Conservation (phyloP, 2,113 vertebrate genomes). For the Pteronura brasiliensis region DNA sequence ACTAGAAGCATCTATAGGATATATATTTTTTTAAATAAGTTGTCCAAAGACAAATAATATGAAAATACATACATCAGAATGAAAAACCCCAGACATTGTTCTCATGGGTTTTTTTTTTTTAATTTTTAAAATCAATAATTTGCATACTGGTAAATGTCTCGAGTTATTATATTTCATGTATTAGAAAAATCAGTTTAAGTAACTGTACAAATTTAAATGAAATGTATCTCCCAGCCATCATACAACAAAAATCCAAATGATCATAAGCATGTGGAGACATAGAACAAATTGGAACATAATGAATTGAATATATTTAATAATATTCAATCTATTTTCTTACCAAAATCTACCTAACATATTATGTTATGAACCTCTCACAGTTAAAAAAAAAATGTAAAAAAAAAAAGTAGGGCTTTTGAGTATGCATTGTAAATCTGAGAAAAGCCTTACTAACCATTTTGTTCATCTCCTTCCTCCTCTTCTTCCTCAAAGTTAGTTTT, state of each 20-base stretch:
- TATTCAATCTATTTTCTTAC: slow-evolving; percentile 6
- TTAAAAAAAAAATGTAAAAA: background rate
- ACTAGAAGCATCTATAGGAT: slow-evolving; percentile 77
- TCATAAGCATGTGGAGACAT: background rate
- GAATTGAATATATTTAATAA: slow-evolving; percentile 12
- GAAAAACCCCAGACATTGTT: slow-evolving; percentile 49
- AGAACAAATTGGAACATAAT: slow-evolving; percentile 6
- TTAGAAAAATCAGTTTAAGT: background rate
- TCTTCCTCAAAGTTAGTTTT: slow-evolving; percentile 76
- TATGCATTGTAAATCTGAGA: background rate
- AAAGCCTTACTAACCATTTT: slow-evolving; percentile 71
- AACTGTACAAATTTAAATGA: background rate
- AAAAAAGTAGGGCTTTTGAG: background rate
- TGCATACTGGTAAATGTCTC: background rate
- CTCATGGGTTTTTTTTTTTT: background rate
- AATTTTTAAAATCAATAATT: slow-evolving; percentile 7
- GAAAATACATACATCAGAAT: slow-evolving; percentile 68
- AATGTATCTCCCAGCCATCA: background rate
- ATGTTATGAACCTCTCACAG: background rate
- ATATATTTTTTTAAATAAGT: slow-evolving; percentile 49
- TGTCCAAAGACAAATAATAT: slow-evolving; percentile 55
- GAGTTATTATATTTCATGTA: background rate
- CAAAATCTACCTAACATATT: background rate
- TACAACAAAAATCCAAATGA: background rate
- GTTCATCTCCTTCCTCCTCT: slow-evolving; percentile 73